These are phyloP conservation scores for Phataginus tetradactyla DNA, from an alignment of 2,797 vertebrate species.

Conservation along the genomic window DNA sequence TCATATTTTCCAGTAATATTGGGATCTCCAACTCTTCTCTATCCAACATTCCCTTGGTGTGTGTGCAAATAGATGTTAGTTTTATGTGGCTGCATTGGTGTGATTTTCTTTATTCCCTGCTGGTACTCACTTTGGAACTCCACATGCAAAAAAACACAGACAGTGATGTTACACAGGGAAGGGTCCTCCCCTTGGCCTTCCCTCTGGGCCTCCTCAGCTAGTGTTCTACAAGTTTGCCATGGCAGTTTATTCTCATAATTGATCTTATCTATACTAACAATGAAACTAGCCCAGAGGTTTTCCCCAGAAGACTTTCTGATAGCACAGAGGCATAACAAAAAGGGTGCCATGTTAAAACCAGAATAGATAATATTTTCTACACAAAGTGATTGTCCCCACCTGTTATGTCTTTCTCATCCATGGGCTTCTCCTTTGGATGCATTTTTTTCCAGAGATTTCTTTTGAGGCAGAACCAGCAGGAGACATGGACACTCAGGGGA, in stretches of 20 bases:
- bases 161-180: slow-evolving; percentile 57
- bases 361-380: slow-evolving; percentile 41
- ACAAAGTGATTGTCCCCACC: background rate
- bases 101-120: slow-evolving; percentile 53
- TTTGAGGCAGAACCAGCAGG: background rate
- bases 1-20: background rate
- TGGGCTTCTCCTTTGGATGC: background rate
- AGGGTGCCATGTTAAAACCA: slow-evolving; percentile 56
- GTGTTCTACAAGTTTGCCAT: slow-evolving; percentile 28
- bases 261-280: slow-evolving; percentile 61
- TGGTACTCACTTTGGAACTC: slow-evolving; percentile 35
- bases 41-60: background rate
- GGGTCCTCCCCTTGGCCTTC: slow-evolving; percentile 36
- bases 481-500: background rate
- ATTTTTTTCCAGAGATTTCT: background rate
- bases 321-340: slow-evolving; percentile 50
- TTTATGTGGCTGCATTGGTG: background rate
- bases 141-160: background rate
- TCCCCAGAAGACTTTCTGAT: slow-evolving; percentile 50
- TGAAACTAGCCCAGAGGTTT: slow-evolving; percentile 31
- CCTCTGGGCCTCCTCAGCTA: slow-evolving; percentile 7
- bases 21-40: background rate
- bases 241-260: slow-evolving; percentile 58
- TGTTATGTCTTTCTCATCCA: background rate
- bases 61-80: slow-evolving; percentile 10